Evolutionary conservation across 2,113 vertebrate species (phyloP), one percentile per base, ranked within the genome.

Genomic region (Heterocephalus glaber): DNA sequence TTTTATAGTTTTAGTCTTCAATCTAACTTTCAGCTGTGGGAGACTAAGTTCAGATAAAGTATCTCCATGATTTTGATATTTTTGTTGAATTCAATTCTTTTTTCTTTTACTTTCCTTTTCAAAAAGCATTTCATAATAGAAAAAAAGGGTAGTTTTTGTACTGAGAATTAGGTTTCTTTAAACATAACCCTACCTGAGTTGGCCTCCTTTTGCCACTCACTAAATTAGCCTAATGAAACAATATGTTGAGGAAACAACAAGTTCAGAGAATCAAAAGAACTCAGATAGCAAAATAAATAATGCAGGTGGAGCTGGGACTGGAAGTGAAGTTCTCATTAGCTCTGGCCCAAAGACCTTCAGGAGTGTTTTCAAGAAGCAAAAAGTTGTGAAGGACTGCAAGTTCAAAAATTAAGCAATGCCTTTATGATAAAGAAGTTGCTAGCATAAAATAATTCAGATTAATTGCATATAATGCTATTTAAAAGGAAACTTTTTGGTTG

Each of bases 151-250:
- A 24, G 44, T n/a, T 17, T 38, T 61, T 16, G 44, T 70, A 30
- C 28, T 33, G 13, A 14, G 22, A 74, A 87, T 16, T 47, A 56
- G 33, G 22, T 22, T 22, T 72, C 35, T 65, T 44, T 60, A 30
- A 22, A 47, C 9, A 66, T 30, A 79, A 41, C 26, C 16, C 24
- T 68, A 4, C 14, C 44, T 63, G 33, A 1, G 60, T 56, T 35
- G 22, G 24, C 86, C 54, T 92, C 82, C 96, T 81, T 89, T 81
- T 61, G 66, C 28, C 94, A 76, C 79, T 74, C 49, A 76, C 58
- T 38, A 77, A 84, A 24, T 49, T 58, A 77, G 41, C 38, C 58
- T 72, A 74, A 66, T 2, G 63, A 65, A 65, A 65, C 24, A 17
- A 4, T 24, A 26, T 3, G 41, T 35, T 84, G 83, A 65, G 12